A percentile compares a stretch with the other conserved stretches of the same genome.
Evolutionary conservation across 2,113 vertebrate species (phyloP).

Genomic region (Garra rufa): DNA sequence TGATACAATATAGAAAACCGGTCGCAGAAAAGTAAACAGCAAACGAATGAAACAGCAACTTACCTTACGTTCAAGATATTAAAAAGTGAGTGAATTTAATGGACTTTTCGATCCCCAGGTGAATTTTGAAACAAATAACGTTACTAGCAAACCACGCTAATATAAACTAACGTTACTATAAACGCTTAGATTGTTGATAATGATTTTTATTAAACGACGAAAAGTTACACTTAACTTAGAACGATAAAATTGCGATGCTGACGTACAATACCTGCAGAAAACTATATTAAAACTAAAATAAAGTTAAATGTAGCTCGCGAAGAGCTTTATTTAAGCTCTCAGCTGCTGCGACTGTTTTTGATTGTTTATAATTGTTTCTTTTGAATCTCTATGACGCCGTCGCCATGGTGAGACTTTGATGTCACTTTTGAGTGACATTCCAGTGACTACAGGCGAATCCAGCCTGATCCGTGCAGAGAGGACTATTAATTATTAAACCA

Average conservation of each 20-base stretch:
- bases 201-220: neutral
- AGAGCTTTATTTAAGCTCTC: slow-evolving; percentile 55
- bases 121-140: neutral
- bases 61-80: neutral
- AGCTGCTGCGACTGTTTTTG: neutral
- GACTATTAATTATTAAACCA: slow-evolving; percentile 8
- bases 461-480: neutral
- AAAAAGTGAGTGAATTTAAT: neutral
- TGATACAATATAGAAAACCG: too few species aligned
- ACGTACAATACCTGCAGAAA: neutral
- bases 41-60: neutral
- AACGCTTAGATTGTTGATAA: neutral
- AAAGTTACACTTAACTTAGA: neutral
- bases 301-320: slow-evolving; percentile 8
- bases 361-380: slow-evolving; percentile 65
- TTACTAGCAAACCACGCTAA: too few species aligned
- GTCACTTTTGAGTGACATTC: slow-evolving; percentile 41
- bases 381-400: slow-evolving; percentile 68
- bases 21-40: neutral
- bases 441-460: neutral
- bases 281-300: neutral
- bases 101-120: neutral
- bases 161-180: too few species aligned
- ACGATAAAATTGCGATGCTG: neutral
- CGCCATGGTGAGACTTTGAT: slow-evolving; percentile 65